Conservation (phyloP, 1,140 invertebrate species). For the Bombus sylvicola region DNA sequence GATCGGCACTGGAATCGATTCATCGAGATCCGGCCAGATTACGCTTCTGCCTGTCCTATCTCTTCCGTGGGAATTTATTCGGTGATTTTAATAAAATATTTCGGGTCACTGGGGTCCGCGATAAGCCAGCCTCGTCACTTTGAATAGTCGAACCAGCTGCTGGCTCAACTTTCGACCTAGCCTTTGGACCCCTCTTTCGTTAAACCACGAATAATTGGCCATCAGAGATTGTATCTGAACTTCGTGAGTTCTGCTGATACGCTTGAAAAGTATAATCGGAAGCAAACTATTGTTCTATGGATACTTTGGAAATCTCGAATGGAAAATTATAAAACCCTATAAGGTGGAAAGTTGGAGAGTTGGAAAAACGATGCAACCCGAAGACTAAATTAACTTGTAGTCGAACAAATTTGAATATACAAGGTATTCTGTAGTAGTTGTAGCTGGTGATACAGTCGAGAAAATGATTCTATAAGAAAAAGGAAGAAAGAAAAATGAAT, state of each 20-base stretch:
- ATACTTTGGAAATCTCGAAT: neutral
- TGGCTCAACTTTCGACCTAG: neutral
- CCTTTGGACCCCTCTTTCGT: neutral
- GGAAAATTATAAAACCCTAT: neutral
- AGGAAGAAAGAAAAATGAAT: no score
- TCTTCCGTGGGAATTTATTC: slow-evolving; percentile 14
- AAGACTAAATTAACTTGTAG: no score
- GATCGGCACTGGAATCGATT: neutral
- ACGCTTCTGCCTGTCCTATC: neutral
- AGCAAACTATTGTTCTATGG: neutral
- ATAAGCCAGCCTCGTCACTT: neutral
- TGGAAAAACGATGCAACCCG: neutral
- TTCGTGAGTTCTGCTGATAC: no score
- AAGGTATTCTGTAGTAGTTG: no score
- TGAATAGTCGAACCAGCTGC: neutral
- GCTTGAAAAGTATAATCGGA: neutral
- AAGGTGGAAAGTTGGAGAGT: no score
- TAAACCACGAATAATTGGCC: neutral
- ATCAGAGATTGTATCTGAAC: neutral
- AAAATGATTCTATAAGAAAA: neutral
- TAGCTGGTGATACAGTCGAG: no score
- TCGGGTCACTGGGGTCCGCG: neutral
- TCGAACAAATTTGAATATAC: neutral
- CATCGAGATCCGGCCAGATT: neutral
- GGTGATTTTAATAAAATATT: slow-evolving; percentile 19